phyloP scores from a whole-genome alignment of 1,140 invertebrate genomes.

The Dufourea novaeangliae region DNA sequence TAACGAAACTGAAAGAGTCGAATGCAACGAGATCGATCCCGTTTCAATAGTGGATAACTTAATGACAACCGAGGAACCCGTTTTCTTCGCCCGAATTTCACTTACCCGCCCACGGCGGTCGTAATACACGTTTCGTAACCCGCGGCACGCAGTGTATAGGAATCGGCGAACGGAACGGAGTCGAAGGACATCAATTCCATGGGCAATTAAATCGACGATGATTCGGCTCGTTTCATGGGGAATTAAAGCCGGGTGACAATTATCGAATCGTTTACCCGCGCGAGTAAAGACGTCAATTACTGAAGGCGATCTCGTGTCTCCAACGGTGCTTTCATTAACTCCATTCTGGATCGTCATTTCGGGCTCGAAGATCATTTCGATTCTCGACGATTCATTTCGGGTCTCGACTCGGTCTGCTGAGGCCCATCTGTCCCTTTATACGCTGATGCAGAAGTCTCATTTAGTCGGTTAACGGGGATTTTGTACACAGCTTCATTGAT shows the following conservation, averaged over 20 bases:
- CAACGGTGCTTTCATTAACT: conserved; percentile 61
- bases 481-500: conserved; percentile 57
- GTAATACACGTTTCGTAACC: neutral
- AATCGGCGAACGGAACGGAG: too few relatives aligned
- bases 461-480: conserved; percentile 44
- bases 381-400: too few relatives aligned
- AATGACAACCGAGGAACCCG: neutral
- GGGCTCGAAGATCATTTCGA: too few relatives aligned
- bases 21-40: neutral
- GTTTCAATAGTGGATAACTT: neutral
- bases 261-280: neutral
- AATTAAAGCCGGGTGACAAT: conserved; percentile 5
- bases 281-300: conserved; percentile 64
- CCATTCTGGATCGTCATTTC: conserved; percentile 36
- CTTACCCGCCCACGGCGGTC: neutral
- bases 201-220: neutral
- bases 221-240: neutral
- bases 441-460: conserved; percentile 17
- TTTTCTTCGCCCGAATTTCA: neutral
- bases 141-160: neutral
- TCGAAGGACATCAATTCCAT: neutral
- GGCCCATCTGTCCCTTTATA: too few relatives aligned
- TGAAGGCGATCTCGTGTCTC: conserved; percentile 38
- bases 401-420: too few relatives aligned
- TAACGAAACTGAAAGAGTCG: neutral